phyloP scores from a whole-genome alignment of 1,140 invertebrate species.

The Parasteatoda tepidariorum region DNA sequence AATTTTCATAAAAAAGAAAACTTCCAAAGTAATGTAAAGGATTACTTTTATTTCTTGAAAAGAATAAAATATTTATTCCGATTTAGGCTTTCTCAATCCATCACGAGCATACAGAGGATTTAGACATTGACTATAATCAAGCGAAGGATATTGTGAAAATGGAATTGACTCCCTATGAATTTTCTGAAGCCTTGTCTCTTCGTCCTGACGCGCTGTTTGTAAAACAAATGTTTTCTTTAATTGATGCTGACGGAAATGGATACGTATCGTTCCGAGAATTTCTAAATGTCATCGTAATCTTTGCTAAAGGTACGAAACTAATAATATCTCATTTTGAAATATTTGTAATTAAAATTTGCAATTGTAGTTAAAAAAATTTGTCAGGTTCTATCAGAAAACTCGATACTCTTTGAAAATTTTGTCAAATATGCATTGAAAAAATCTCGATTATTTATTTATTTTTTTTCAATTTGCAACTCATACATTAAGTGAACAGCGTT shows the following conservation, averaged over 20 bases:
- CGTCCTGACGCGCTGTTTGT: slow-evolving; percentile 73
- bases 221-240: slow-evolving; percentile 75
- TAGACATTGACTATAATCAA: slow-evolving; percentile 67
- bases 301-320: slow-evolving; percentile 71
- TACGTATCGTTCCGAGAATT: slow-evolving; percentile 78
- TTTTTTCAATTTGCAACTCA: no score
- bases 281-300: slow-evolving; percentile 75
- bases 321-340: background rate
- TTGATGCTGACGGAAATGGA: slow-evolving; percentile 76
- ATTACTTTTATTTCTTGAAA: no score
- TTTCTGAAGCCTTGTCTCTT: slow-evolving; percentile 75
- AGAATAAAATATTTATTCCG: background rate
- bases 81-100: slow-evolving; percentile 69
- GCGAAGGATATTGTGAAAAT: slow-evolving; percentile 71
- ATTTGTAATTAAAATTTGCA: background rate
- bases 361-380: background rate
- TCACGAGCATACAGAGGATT: slow-evolving; percentile 68
- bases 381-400: background rate
- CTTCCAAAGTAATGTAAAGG: no score
- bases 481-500: no score
- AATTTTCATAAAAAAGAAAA: no score
- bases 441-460: no score
- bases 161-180: slow-evolving; percentile 73
- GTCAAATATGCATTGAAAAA: no score
- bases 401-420: background rate